phyloP scores from a whole-genome alignment of 1,140 invertebrate species.

The Stenopsyche tienmushanensis region DNA sequence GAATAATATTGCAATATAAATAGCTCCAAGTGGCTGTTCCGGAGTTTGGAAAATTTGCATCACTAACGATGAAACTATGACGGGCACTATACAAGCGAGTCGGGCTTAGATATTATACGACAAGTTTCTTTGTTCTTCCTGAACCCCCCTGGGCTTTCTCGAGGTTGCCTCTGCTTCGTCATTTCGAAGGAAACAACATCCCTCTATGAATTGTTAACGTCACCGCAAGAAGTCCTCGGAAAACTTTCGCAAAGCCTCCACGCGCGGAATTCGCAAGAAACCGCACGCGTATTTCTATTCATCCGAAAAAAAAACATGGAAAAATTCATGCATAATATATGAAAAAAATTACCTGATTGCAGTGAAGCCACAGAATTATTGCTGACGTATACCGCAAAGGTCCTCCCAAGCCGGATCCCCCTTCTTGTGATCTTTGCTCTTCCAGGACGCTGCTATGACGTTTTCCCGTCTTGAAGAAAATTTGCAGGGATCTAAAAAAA shows the following conservation, averaged over 20 bases:
- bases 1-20: no score
- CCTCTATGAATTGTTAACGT: not conserved
- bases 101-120: not conserved
- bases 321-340: not conserved
- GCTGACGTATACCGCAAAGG: conserved; percentile 68
- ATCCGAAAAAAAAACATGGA: not conserved
- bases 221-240: not conserved
- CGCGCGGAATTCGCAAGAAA: no score
- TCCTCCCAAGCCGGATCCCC: conserved; percentile 67
- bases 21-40: no score
- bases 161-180: not conserved
- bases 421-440: conserved; percentile 68
- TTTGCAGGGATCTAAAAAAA: conserved; percentile 68
- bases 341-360: conserved; percentile 64
- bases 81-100: no score
- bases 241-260: not conserved
- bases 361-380: conserved; percentile 80
- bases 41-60: no score
- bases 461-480: conserved; percentile 64
- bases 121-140: not conserved
- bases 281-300: not conserved
- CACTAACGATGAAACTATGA: no score
- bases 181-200: not conserved
- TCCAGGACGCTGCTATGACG: conserved; percentile 71
- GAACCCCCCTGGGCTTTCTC: not conserved